These are phyloP conservation scores for Homalodisca vitripennis DNA, from an alignment of 1,140 invertebrate species.

Conservation along the genomic window DNA sequence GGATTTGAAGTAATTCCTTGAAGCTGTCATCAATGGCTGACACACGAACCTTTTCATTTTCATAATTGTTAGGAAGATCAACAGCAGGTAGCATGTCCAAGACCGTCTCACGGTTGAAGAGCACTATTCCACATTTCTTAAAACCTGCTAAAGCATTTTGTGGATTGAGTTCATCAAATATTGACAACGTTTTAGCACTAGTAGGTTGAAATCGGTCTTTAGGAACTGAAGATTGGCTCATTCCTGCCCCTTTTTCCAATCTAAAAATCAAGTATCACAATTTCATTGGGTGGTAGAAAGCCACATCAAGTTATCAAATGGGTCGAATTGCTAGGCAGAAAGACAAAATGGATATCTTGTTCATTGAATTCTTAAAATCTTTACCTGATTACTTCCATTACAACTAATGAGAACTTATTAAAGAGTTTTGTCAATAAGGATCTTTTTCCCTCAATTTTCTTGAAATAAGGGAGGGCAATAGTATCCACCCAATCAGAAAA, in stretches of 20 bases:
- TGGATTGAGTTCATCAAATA: conserved; percentile 31
- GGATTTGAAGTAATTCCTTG: no score
- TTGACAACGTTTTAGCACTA: conserved; percentile 36
- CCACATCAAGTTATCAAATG: conserved; percentile 50
- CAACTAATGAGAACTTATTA: conserved; percentile 48
- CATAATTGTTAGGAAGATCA: no score
- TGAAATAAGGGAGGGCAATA: conserved; percentile 23
- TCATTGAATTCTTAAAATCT: conserved; percentile 44
- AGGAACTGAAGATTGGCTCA: conserved; percentile 35
- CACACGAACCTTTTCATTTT: no score
- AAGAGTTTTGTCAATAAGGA: conserved; percentile 49
- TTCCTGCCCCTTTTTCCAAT: conserved; percentile 39
- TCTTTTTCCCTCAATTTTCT: conserved; percentile 28
- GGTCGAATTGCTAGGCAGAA: no score
- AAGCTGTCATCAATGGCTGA: no score
- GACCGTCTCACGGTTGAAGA: conserved; percentile 38
- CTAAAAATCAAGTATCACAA: conserved; percentile 44
- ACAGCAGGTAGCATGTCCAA: conserved; percentile 17
- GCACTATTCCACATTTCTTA: conserved; percentile 40
- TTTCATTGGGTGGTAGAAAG: conserved; percentile 48
- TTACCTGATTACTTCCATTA: no score
- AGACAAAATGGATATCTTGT: conserved; percentile 48
- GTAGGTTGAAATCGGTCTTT: conserved; percentile 41
- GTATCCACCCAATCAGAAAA: conserved; percentile 35
- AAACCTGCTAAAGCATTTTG: conserved; percentile 40